Conservation (phyloP, 2,113 vertebrate species). For the Orientallactaga bullata region DNA sequence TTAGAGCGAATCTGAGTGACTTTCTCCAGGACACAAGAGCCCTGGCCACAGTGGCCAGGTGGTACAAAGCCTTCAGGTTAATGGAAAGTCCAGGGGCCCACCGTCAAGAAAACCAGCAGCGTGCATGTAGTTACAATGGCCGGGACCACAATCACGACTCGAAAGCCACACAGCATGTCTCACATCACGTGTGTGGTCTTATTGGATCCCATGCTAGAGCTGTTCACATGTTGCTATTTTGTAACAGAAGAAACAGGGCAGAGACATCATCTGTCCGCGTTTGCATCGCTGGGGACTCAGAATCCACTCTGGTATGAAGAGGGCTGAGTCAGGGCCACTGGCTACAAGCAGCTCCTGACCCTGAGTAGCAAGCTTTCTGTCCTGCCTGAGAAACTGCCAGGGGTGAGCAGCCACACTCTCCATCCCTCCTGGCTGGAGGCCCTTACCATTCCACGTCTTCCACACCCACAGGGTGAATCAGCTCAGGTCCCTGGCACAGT, state of each 20-base stretch:
- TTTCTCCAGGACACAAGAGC: background rate
- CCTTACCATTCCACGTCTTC: too few relatives aligned
- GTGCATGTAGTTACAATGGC: too few relatives aligned
- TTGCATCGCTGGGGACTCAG: background rate
- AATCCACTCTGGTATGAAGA: background rate
- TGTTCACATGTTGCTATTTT: background rate
- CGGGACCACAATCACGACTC: background rate
- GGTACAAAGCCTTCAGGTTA: background rate
- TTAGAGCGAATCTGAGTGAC: background rate
- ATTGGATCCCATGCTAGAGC: background rate
- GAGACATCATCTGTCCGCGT: background rate
- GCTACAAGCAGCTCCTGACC: background rate
- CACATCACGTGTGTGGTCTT: background rate
- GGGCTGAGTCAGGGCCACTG: fast-evolving
- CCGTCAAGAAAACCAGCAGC: background rate
- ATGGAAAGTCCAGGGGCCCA: background rate
- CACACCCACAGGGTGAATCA: fast-evolving
- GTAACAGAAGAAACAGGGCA: background rate
- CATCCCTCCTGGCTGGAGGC: background rate
- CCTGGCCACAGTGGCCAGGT: background rate
- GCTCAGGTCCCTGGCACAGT: too few relatives aligned
- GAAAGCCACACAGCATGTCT: background rate
- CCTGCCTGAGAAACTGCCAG: background rate
- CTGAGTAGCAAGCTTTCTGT: fast-evolving
- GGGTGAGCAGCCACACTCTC: fast-evolving